These are phyloP conservation scores for Porites australiensis DNA, from an alignment of 64 coral and sea anemone species.

Conservation along the genomic window DNA sequence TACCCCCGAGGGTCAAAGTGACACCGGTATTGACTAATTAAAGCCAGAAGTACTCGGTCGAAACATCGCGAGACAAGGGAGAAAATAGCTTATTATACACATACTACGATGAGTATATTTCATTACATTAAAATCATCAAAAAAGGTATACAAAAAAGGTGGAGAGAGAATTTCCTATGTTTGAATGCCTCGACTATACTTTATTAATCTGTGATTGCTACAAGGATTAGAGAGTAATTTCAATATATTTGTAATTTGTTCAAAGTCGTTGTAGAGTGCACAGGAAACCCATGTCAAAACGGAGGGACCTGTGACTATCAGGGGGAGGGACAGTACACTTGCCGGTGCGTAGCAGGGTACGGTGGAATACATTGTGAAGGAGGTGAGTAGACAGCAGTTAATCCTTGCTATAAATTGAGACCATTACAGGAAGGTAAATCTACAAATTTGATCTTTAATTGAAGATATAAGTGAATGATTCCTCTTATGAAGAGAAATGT, in stretches of 20 bases:
- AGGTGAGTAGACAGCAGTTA: not conserved
- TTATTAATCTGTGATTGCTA: not conserved
- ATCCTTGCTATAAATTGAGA: not conserved
- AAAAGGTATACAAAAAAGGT: no score
- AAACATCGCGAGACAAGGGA: no score
- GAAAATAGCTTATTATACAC: no score
- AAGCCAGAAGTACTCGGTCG: no score
- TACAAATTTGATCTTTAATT: not conserved
- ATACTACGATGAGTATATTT: no score
- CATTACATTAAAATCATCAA: no score
- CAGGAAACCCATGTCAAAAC: constrained; percentile 1
- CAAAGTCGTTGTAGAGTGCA: constrained; percentile 18
- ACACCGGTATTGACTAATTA: no score
- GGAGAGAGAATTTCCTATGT: not conserved
- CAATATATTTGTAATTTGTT: not conserved
- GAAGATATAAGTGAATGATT: not conserved
- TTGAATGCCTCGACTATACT: not conserved
- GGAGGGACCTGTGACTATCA: constrained; percentile 39
- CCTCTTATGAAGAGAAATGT: no score
- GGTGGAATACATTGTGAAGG: constrained; percentile 38
- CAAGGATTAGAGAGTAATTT: not conserved
- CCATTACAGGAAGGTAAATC: not conserved
- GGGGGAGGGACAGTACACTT: constrained; percentile 11
- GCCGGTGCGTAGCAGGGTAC: constrained; percentile 18
- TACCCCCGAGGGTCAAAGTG: no score